Evolutionary conservation across 2,113 vertebrate species (phyloP), one percentile per base, ranked within the genome.

Genomic region (Oreamnos americanus): DNA sequence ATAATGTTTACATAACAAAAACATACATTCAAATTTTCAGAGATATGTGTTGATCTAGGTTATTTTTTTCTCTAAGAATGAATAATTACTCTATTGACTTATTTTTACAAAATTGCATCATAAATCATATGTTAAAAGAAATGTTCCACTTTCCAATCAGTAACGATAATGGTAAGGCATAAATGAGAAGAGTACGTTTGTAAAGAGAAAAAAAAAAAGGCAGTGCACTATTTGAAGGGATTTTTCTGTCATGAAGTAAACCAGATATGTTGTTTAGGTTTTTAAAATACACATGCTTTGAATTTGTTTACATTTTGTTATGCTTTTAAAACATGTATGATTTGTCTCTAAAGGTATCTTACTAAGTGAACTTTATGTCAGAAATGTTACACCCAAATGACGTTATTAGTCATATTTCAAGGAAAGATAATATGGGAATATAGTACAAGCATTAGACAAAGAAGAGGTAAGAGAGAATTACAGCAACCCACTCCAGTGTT

Each of bases 221-320:
- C 33, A 86, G 1, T 62, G 6, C 5, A 33, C 53, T 90, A 5
- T 82, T 87, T 93, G 36, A 57, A 33, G 51, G 21, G 45, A 11
- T 30, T 90, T 93, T 93, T 62, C 81, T 90, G 9, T 58, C 28
- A 39, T 81, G 45, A 94, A 67, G 11, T 90, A 96, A 96, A 51
- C 39, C 67, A 60, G 33, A 43, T 85, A 45, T 6, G 93, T 97
- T 47, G 15, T 90, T 87, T 93, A 67, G 10, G 30, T 51, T 39
- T 83, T 83, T 78, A 55, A 57, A 76, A 53, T 91, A 74, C 39
- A 36, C 26, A 45, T 49, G 7, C 7, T 49, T 85, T 96, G 95
- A 47, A 88, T 86, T 93, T 97, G 21, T 93, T 90, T 64, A 85
- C 43, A 51, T 90, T 98, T 96, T 90, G 57, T 91, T 95, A 57